Percentiles rank a stretch among this genome's conserved stretches.
Conservation (phyloP, 2,113 vertebrate species). For the Tachysurus fulvidraco region DNA sequence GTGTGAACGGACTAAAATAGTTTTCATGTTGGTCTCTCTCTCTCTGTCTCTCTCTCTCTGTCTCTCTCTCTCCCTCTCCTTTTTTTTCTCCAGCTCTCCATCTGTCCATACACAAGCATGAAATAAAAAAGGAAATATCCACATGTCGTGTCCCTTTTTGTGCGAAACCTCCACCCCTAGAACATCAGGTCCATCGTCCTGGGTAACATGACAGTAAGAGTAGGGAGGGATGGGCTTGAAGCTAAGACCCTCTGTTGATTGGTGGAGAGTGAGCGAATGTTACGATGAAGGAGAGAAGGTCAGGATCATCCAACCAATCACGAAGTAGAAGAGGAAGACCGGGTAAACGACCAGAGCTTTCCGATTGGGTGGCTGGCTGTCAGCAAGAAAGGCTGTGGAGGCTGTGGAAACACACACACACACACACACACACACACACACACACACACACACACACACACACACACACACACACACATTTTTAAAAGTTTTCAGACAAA, state of each 20-base stretch:
- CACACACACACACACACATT: not conserved
- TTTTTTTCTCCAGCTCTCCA: not conserved
- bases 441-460: constrained; percentile 12
- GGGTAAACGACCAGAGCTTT: constrained; percentile 93
- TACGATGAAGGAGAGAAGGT: constrained; percentile 76
- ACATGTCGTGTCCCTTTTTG: not conserved
- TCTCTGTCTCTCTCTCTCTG: too few relatives aligned
- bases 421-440: constrained; percentile 1
- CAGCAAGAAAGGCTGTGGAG: constrained; percentile 91
- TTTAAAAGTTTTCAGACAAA: not conserved
- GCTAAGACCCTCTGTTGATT: not conserved
- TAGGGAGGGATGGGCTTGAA: not conserved
- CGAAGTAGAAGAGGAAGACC: constrained; percentile 97
- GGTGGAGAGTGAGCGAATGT: not conserved
- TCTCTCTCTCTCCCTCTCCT: too few relatives aligned
- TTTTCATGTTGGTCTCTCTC: not conserved
- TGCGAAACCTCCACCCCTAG: not conserved
- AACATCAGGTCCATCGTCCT: not conserved
- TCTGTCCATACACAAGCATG: not conserved
- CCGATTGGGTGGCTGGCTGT: constrained; percentile 92
- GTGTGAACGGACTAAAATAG: not conserved
- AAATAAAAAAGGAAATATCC: not conserved
- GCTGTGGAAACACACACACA: constrained; percentile 66
- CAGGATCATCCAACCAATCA: constrained; percentile 97
- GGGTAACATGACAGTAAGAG: not conserved